phyloP scores from a whole-genome alignment of 2,888 invertebrate species.

The Campoplex capitator region DNA sequence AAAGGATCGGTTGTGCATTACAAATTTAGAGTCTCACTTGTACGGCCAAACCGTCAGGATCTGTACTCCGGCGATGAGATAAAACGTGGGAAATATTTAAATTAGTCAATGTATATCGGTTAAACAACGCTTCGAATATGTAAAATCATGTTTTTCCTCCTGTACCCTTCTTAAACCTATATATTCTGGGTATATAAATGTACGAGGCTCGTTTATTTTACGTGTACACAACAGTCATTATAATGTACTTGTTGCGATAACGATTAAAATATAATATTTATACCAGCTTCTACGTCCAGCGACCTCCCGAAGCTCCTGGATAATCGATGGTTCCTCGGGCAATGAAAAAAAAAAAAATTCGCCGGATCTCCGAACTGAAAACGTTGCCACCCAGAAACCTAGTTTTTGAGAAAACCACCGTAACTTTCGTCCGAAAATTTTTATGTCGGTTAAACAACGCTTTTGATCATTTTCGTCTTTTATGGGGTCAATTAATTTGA shows the following conservation, averaged over 20 bases:
- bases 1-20: slow-evolving; percentile 57
- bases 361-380: background rate
- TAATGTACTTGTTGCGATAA: slow-evolving; percentile 36
- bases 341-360: background rate
- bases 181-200: background rate
- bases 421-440: background rate
- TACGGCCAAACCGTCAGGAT: slow-evolving; percentile 53
- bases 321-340: slow-evolving; percentile 52
- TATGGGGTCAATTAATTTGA: background rate
- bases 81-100: slow-evolving; percentile 67
- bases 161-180: background rate
- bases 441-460: background rate
- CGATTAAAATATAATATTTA: slow-evolving; percentile 49
- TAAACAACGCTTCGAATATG: slow-evolving; percentile 18
- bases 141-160: slow-evolving; percentile 32
- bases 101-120: slow-evolving; percentile 40
- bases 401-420: background rate
- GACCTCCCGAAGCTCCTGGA: slow-evolving; percentile 7
- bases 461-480: background rate
- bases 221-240: slow-evolving; percentile 22
- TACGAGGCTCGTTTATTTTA: background rate
- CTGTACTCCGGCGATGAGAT: slow-evolving; percentile 56
- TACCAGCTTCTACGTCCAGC: background rate
- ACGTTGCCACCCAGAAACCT: background rate
- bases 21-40: slow-evolving; percentile 54